These are phyloP conservation scores for Pelecanus crispus DNA, from an alignment of 2,113 vertebrate genomes.

Conservation along the genomic window DNA sequence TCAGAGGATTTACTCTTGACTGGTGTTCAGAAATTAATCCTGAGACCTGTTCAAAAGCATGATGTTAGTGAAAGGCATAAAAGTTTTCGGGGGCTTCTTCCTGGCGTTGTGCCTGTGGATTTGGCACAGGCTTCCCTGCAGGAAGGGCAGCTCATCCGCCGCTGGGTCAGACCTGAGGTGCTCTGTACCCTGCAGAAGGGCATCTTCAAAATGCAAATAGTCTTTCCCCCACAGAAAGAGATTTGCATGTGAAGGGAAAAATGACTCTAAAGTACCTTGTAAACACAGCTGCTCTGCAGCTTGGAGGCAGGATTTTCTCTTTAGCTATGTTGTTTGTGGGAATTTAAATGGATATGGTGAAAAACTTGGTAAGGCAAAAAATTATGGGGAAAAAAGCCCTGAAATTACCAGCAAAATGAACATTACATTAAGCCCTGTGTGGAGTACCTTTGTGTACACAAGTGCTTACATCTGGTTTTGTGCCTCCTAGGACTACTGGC, in stretches of 20 bases:
- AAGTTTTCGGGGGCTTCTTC: neutral
- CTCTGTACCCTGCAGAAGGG: neutral
- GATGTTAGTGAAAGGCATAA: neutral
- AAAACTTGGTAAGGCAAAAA: neutral
- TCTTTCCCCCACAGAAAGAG: neutral
- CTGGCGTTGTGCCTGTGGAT: fast-evolving
- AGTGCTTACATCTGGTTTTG: neutral
- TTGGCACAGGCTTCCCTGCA: neutral
- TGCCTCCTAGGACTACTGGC: conserved; percentile 86
- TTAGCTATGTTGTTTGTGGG: neutral
- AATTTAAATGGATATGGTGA: neutral
- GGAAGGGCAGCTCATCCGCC: neutral
- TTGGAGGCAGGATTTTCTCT: neutral
- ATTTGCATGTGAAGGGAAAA: neutral
- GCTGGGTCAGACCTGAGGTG: fast-evolving
- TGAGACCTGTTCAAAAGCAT: neutral
- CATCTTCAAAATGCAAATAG: neutral
- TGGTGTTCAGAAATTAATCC: neutral
- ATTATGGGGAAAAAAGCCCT: fast-evolving
- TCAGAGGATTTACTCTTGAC: neutral
- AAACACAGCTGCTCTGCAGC: neutral
- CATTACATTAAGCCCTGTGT: fast-evolving
- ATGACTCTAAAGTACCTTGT: neutral
- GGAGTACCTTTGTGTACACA: neutral
- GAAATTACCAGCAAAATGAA: neutral